phyloP scores from a whole-genome alignment of 2,797 vertebrate genomes.

The Trematomus bernacchii region DNA sequence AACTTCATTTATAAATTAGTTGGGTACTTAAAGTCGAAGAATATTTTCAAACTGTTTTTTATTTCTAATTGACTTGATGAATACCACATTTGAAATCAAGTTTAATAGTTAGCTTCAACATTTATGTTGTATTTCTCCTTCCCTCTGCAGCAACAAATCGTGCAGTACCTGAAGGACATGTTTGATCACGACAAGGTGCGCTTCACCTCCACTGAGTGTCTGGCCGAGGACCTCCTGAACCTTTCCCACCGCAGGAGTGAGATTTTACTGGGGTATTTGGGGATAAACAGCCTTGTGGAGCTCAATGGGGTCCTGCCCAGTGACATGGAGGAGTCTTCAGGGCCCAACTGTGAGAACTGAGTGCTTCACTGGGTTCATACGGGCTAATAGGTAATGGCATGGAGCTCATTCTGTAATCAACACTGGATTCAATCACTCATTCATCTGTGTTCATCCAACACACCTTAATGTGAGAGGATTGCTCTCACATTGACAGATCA shows the following conservation, averaged over 20 bases:
- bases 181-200: slow-evolving; percentile 98
- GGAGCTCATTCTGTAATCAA: slow-evolving; percentile 12
- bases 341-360: slow-evolving; percentile 32
- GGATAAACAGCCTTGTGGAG: slow-evolving; percentile 83
- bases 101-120: background rate
- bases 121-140: slow-evolving; percentile 3
- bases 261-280: slow-evolving; percentile 94
- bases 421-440: slow-evolving; percentile 28
- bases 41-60: too few species aligned
- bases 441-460: slow-evolving; percentile 43
- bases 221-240: slow-evolving; percentile 95
- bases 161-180: slow-evolving; percentile 98
- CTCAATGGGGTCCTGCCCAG: slow-evolving; percentile 87
- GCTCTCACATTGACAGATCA: slow-evolving; percentile 26
- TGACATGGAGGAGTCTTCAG: slow-evolving; percentile 54
- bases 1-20: background rate
- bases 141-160: slow-evolving; percentile 92
- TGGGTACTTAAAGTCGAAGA: background rate
- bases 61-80: too few species aligned
- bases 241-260: slow-evolving; percentile 95
- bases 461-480: slow-evolving; percentile 37
- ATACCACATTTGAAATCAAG: too few species aligned
- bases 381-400: background rate
- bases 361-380: slow-evolving; percentile 17
- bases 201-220: slow-evolving; percentile 88